These are phyloP conservation scores for Pachycephus smyrnensis DNA, from an alignment of 2,888 invertebrate genomes.

Conservation along the genomic window DNA sequence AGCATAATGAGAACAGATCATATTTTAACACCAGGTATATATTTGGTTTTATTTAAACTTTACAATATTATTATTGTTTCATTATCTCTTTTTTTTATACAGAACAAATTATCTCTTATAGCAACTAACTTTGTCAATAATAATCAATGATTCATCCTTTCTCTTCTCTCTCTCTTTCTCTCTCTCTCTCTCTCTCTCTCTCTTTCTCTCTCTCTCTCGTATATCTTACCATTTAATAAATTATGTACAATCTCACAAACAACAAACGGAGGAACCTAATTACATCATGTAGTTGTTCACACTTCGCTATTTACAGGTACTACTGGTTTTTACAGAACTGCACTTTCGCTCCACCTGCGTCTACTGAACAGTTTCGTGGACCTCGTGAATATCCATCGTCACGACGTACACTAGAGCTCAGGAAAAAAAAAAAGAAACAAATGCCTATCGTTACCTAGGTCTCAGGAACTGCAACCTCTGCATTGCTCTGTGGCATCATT, in stretches of 20 bases:
- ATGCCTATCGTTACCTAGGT: conserved; percentile 57
- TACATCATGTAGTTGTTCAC: conserved; percentile 64
- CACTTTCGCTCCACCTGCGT: conserved; percentile 34
- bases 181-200: too few relatives aligned
- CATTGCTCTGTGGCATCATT: conserved; percentile 44
- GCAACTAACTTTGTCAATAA: conserved; percentile 61
- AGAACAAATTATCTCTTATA: conserved; percentile 57
- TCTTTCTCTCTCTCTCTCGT: conserved; percentile 38
- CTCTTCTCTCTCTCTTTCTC: conserved; percentile 33
- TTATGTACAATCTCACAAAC: conserved; percentile 68
- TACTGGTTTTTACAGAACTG: conserved; percentile 58
- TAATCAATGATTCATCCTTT: conserved; percentile 47
- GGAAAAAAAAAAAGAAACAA: conserved; percentile 37
- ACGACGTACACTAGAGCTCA: conserved; percentile 9
- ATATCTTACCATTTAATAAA: conserved; percentile 63
- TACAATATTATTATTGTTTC: conserved; percentile 63
- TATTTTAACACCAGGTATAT: conserved; percentile 64
- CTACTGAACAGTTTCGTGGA: not conserved
- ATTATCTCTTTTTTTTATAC: conserved; percentile 50
- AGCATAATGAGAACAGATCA: not conserved
- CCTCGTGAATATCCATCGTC: not conserved
- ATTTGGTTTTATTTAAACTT: conserved; percentile 64
- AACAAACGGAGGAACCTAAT: conserved; percentile 67
- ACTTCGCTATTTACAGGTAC: conserved; percentile 67
- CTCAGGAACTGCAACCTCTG: conserved; percentile 65